Evolutionary conservation across 2,888 invertebrate species (phyloP).

Genomic region (Spodoptera picta): DNA sequence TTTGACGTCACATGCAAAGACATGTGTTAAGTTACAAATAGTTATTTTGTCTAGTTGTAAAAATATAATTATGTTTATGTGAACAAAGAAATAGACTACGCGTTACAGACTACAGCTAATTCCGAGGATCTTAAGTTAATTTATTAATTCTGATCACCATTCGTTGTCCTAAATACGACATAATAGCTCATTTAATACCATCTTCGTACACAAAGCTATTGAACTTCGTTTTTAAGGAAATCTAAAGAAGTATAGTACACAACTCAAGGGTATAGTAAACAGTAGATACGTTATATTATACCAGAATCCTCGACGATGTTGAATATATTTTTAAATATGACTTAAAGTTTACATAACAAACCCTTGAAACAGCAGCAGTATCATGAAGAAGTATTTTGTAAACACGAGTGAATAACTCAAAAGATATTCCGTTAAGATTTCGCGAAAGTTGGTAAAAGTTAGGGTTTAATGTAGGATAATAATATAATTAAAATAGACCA

Average conservation of each 20-base stretch:
- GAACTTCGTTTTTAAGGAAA: slow-evolving; percentile 1
- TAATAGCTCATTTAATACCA: no score
- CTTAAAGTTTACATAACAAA: slow-evolving; percentile 10
- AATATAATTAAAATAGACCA: slow-evolving; percentile 32
- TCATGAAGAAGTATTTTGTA: slow-evolving; percentile 11
- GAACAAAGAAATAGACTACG: no score
- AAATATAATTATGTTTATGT: neutral
- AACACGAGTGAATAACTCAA: slow-evolving; percentile 2
- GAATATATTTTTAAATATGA: slow-evolving; percentile 4
- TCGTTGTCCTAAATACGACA: no score
- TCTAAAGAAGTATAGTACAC: no score
- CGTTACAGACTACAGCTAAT: no score
- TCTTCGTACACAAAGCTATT: neutral
- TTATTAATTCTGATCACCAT: no score
- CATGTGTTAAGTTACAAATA: slow-evolving; percentile 1
- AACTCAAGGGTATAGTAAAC: slow-evolving; percentile 6
- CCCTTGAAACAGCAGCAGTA: slow-evolving; percentile 21
- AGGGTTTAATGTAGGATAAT: slow-evolving; percentile 26
- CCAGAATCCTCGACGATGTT: neutral
- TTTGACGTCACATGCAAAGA: slow-evolving; percentile 14
- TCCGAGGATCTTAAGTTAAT: no score
- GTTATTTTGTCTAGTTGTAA: neutral
- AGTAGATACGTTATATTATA: neutral
- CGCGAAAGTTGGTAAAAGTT: slow-evolving; percentile 46
- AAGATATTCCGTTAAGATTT: slow-evolving; percentile 19